These are phyloP conservation scores for Picathartes gymnocephalus DNA, from an alignment of 2,113 vertebrate species.

Conservation along the genomic window DNA sequence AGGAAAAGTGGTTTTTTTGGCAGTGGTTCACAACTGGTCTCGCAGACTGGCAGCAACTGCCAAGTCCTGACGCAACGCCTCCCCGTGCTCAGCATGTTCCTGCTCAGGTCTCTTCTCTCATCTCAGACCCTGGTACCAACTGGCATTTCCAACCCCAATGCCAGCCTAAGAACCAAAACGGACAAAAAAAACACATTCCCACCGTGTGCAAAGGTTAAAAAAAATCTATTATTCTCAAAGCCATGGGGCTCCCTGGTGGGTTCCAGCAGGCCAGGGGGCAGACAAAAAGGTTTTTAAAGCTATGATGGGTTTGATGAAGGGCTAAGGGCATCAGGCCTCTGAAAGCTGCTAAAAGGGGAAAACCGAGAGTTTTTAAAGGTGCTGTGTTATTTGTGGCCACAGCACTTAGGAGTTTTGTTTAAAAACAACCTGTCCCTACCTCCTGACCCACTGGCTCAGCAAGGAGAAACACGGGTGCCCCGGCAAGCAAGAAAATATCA, in stretches of 20 bases:
- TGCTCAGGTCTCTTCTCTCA: background rate
- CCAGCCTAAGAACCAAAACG: background rate
- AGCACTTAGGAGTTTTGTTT: background rate
- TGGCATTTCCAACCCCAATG: background rate
- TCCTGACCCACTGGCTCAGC: background rate
- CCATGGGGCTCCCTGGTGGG: background rate
- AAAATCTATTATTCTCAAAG: background rate
- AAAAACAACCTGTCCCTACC: background rate
- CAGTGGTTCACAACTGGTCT: background rate
- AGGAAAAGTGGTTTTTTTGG: background rate
- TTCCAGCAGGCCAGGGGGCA: background rate
- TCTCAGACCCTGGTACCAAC: background rate
- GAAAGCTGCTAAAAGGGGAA: background rate
- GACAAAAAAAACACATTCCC: background rate
- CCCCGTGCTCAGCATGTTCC: background rate
- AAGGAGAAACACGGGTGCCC: background rate
- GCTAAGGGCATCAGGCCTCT: background rate
- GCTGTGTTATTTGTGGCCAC: background rate
- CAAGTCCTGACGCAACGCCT: background rate
- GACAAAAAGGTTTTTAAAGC: background rate
- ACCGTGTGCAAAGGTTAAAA: background rate
- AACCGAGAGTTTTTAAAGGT: background rate
- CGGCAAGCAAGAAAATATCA: background rate
- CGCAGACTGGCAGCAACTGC: background rate
- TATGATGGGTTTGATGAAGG: fast-evolving